Percentiles rank a stretch among this genome's conserved stretches.
phyloP scores from a whole-genome alignment of 2,888 invertebrate genomes.

The Aleiodes alternator region DNA sequence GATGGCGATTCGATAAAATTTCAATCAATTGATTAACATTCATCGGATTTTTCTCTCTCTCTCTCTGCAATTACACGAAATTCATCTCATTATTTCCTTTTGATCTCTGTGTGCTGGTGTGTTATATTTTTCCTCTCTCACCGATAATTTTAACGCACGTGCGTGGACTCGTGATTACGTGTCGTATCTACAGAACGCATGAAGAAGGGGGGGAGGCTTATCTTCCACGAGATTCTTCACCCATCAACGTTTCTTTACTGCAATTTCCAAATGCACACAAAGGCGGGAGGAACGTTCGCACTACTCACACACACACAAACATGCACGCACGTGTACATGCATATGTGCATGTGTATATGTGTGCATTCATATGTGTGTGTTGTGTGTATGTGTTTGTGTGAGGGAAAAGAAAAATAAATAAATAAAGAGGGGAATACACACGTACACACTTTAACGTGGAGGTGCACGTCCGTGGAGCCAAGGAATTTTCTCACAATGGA shows the following conservation, averaged over 20 bases:
- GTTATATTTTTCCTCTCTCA: slow-evolving; percentile 23
- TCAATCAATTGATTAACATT: no score
- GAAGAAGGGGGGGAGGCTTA: no score
- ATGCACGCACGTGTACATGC: slow-evolving; percentile 44
- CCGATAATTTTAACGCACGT: slow-evolving; percentile 17
- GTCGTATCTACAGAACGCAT: neutral
- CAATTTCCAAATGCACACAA: slow-evolving; percentile 10
- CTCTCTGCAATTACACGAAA: slow-evolving; percentile 32
- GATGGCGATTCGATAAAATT: neutral
- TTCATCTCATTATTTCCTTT: slow-evolving; percentile 31
- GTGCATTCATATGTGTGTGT: no score
- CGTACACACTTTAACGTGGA: slow-evolving; percentile 15
- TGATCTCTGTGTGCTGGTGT: no score
- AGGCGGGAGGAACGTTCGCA: slow-evolving; percentile 2
- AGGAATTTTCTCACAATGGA: slow-evolving; percentile 70
- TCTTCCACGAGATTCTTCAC: slow-evolving; percentile 24
- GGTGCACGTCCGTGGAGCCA: slow-evolving; percentile 53
- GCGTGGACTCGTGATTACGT: slow-evolving; percentile 30
- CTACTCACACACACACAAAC: no score
- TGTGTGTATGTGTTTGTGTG: no score
- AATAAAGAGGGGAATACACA: no score
- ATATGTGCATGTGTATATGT: no score
- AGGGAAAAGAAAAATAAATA: slow-evolving; percentile 49
- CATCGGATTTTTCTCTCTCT: neutral
- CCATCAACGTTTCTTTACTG: slow-evolving; percentile 41